These are phyloP conservation scores for Proisotoma minuta DNA, from an alignment of 2,888 invertebrate species.

Conservation along the genomic window DNA sequence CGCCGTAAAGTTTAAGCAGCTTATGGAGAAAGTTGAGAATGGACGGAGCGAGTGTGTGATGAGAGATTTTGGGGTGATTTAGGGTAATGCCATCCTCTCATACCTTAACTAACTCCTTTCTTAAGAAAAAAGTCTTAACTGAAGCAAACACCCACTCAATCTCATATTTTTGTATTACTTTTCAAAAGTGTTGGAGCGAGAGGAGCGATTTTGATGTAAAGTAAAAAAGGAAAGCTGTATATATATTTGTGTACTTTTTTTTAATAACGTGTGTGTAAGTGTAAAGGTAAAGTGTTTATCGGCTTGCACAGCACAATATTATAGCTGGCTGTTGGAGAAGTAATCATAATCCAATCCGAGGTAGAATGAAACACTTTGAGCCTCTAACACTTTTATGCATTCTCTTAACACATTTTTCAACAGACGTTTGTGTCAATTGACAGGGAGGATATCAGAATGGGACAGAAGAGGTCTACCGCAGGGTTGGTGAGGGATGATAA, in stretches of 20 bases:
- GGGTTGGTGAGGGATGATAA: constrained; percentile 35
- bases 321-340: no score
- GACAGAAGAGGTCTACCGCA: constrained; percentile 32
- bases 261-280: constrained; percentile 17
- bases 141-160: background rate
- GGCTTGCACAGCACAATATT: constrained; percentile 27
- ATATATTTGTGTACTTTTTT: no score
- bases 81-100: background rate
- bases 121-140: no score
- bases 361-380: constrained; percentile 16
- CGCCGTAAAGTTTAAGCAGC: background rate
- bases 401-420: constrained; percentile 43
- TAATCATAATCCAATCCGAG: constrained; percentile 23
- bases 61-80: background rate
- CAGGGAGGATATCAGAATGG: constrained; percentile 33
- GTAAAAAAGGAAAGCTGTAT: background rate
- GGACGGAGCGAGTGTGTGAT: background rate
- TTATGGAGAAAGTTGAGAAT: constrained; percentile 14
- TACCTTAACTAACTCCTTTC: no score
- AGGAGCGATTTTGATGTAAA: background rate
- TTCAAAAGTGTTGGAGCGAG: background rate
- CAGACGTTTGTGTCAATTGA: constrained; percentile 34
- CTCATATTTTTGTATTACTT: background rate
- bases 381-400: constrained; percentile 42
- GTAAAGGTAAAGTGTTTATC: constrained; percentile 32